Evolutionary conservation across 2,888 invertebrate genomes (phyloP).

Genomic region (Meganola albula): DNA sequence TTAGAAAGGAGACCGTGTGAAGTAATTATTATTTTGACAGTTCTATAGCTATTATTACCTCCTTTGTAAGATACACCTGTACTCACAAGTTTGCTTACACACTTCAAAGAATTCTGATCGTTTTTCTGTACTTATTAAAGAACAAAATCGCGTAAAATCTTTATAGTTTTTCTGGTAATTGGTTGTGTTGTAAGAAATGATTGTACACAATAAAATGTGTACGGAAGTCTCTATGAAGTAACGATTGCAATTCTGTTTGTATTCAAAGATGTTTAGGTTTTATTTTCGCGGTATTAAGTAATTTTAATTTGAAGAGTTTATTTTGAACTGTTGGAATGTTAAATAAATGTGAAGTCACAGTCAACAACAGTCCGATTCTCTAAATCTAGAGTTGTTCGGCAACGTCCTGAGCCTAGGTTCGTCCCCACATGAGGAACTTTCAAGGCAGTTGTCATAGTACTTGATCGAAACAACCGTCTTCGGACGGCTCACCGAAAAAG

Average conservation of each 20-base stretch:
- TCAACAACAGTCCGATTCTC: too few species aligned
- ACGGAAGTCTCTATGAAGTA: slow-evolving; percentile 27
- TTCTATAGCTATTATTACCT: slow-evolving; percentile 38
- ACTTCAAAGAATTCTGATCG: slow-evolving; percentile 5
- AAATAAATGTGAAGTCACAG: too few species aligned
- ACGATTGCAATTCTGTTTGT: slow-evolving; percentile 21
- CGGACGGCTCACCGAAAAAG: too few species aligned
- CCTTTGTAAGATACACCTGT: slow-evolving; percentile 27
- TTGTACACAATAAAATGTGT: slow-evolving; percentile 12
- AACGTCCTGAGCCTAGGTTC: too few species aligned
- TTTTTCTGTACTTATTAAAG: neutral
- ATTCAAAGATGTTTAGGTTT: slow-evolving; percentile 13
- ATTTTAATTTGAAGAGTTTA: slow-evolving; percentile 2
- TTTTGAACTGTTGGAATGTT: too few species aligned
- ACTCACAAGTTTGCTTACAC: slow-evolving; percentile 15
- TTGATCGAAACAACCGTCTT: too few species aligned
- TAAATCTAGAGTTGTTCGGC: too few species aligned
- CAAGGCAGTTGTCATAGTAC: too few species aligned
- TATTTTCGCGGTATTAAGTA: slow-evolving; percentile 21
- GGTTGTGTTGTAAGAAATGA: slow-evolving; percentile 19
- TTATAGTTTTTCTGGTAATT: slow-evolving; percentile 6
- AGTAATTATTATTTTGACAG: slow-evolving; percentile 53
- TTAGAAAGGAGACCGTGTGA: slow-evolving; percentile 52
- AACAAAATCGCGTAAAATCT: slow-evolving; percentile 1
- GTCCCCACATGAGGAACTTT: too few species aligned